Evolutionary conservation across 2,113 vertebrate genomes (phyloP), one percentile per base, ranked within the genome.

Genomic region (Saguinus imperator): DNA sequence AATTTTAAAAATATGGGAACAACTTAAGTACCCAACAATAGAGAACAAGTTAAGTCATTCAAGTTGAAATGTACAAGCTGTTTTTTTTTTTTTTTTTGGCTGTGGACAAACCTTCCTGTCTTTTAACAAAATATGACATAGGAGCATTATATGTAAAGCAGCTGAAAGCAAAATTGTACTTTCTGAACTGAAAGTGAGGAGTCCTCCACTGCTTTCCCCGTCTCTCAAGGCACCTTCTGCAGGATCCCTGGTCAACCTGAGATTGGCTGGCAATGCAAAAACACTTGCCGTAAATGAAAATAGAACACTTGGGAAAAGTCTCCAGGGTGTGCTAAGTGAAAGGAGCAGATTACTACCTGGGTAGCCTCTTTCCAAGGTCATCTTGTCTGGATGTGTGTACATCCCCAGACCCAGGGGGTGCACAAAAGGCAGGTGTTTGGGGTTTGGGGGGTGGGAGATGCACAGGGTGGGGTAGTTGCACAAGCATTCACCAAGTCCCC

Each of bases 41-140:
- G 66, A 64, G 21, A 87, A 57, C 11, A 37, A 9, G 27, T 52
- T 83, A 87, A 87, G 52, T 45, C 58, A 58, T 45, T 81, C n/a
- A 89, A 86, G 70, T 37, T 55, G 35, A 95, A 94, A 77, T 85
- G 29, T 50, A 23, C 16, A 94, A 80, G 4, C 21, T 11, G 66
- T n/a, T 84, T 77, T 95, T 86, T n/a, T 40, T 92, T 57, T 21
- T 20, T 64, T 21, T 20, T 45, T 68, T 27, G 52, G 14, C 13
- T 37, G 43, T 37, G 3, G 3, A n/a, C 66, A 35, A 80, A 27
- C 14, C 21, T 91, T 52, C 37, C 17, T 45, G 88, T 84, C 52
- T 81, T 92, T 68, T 76, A 84, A 95, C 12, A 87, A 89, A 94
- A 90, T 6, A n/a, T 57, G 48, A 89, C 92, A 20, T 25, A 64